Conservation (phyloP, 2,797 vertebrate genomes). For the Enteromius radiatus region DNA sequence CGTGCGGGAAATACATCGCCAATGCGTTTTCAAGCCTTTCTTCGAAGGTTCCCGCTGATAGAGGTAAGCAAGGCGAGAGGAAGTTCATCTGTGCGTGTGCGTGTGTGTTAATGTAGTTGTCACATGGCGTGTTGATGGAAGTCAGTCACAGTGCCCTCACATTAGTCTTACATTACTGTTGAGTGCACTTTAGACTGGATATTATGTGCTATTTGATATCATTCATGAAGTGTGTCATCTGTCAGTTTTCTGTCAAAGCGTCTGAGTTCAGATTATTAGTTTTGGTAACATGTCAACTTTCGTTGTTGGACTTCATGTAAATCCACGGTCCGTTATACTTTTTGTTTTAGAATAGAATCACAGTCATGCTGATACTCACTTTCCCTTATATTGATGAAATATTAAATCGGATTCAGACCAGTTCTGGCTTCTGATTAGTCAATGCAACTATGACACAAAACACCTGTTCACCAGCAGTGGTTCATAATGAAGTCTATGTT, state of each 20-base stretch:
- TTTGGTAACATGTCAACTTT: constrained; percentile 2
- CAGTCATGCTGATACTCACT: neutral
- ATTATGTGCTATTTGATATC: constrained; percentile 20
- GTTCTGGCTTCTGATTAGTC: neutral
- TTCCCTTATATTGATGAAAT: neutral
- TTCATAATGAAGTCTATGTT: neutral
- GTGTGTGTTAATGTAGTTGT: neutral
- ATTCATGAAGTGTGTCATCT: neutral
- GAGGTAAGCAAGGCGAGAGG: constrained; percentile 63
- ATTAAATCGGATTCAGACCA: neutral
- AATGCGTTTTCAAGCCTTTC: constrained; percentile 39
- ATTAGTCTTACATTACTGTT: constrained; percentile 22
- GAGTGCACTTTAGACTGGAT: constrained; percentile 19
- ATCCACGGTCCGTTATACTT: too few relatives aligned
- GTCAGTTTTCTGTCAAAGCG: neutral
- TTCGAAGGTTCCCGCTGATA: constrained; percentile 43
- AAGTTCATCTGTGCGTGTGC: constrained; percentile 26
- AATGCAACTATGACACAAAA: neutral
- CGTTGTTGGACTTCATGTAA: neutral
- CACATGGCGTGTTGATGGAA: constrained; percentile 29
- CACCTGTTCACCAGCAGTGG: neutral
- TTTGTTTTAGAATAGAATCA: neutral
- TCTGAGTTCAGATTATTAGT: neutral
- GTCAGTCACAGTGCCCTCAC: constrained; percentile 14
- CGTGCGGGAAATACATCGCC: constrained; percentile 61